Conservation (phyloP, 2,888 invertebrate genomes). For the Nezara viridula region DNA sequence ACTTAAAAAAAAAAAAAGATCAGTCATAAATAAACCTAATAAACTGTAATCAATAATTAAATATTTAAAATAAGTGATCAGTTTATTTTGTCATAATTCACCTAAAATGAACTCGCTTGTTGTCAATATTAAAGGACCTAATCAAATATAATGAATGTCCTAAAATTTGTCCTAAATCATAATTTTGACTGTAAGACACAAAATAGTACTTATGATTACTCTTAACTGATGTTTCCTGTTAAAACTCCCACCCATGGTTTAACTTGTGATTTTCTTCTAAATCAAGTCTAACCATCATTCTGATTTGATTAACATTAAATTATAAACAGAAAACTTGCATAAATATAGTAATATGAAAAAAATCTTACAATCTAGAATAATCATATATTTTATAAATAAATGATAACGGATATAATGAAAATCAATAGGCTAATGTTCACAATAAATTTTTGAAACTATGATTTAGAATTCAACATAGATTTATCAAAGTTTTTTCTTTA, state of each 20-base stretch:
- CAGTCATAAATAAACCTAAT: too few species aligned
- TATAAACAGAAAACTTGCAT: neutral
- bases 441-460: too few species aligned
- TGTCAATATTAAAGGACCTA: neutral
- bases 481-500: too few species aligned
- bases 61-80: neutral
- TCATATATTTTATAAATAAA: too few species aligned
- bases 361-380: neutral
- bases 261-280: neutral
- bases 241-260: neutral
- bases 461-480: too few species aligned
- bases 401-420: too few species aligned
- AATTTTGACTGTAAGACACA: neutral
- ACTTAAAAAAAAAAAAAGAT: too few species aligned
- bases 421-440: too few species aligned
- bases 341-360: neutral
- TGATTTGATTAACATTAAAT: neutral
- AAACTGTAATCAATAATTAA: too few species aligned
- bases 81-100: neutral
- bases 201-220: neutral
- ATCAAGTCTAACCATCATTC: neutral
- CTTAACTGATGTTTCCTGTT: constrained; percentile 24
- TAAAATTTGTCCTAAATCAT: neutral
- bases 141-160: neutral
- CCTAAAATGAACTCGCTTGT: neutral